Evolutionary conservation across 2,113 vertebrate genomes (phyloP).

Genomic region (Ursus arctos): DNA sequence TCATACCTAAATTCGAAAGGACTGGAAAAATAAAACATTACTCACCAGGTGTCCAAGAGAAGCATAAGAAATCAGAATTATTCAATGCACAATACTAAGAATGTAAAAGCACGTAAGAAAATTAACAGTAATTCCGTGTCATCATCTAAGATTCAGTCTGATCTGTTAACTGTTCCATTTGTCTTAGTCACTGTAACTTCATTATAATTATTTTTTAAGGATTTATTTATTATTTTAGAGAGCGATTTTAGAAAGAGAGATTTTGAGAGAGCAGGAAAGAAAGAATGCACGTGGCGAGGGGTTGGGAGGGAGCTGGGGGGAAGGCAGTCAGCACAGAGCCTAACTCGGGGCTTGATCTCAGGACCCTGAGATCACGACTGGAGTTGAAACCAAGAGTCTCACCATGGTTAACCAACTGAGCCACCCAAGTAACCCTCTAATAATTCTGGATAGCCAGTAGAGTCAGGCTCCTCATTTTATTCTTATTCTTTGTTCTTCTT

Average conservation of each 20-base stretch:
- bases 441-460: neutral
- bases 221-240: neutral
- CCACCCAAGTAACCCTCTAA: neutral
- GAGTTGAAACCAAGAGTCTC: neutral
- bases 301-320: no score
- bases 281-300: neutral
- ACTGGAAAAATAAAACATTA: neutral
- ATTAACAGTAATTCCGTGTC: neutral
- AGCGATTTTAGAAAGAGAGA: neutral
- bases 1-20: neutral
- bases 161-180: neutral
- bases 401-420: neutral
- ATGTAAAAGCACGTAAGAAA: neutral
- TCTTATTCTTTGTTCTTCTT: slow-evolving; percentile 7
- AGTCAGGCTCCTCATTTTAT: neutral
- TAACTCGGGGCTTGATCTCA: no score
- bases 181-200: neutral
- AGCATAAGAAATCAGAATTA: neutral
- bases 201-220: neutral
- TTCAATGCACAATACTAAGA: neutral
- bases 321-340: no score
- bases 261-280: neutral
- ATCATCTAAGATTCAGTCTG: neutral
- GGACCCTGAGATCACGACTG: neutral
- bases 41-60: neutral